phyloP scores from a whole-genome alignment of 35 echinoderm and acorn worm genomes.

The Lytechinus pictus region DNA sequence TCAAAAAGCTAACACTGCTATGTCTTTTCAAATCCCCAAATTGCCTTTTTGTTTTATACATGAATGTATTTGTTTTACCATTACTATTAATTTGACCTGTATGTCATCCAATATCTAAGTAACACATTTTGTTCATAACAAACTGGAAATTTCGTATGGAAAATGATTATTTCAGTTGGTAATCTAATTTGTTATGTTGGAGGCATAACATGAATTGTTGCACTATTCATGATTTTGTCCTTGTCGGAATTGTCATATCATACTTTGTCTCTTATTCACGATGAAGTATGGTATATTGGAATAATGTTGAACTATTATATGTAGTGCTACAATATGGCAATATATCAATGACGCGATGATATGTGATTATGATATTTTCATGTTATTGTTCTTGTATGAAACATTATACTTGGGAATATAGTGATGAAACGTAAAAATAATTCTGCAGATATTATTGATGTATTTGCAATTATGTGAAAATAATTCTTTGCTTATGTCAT shows the following conservation, averaged over 20 bases:
- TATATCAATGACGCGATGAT: not conserved
- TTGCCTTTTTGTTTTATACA: not conserved
- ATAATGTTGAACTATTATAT: not conserved
- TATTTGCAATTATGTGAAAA: conserved; percentile 30
- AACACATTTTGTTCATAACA: not conserved
- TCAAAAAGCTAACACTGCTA: not conserved
- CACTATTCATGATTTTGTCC: not conserved
- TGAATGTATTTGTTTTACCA: not conserved
- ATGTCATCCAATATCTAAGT: not conserved
- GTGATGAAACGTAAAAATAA: not conserved
- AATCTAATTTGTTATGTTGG: not conserved
- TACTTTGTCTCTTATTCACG: not conserved
- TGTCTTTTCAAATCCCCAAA: not conserved
- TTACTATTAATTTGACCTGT: not conserved
- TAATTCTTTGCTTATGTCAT: conserved; percentile 28
- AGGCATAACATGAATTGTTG: not conserved
- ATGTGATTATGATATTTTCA: not conserved
- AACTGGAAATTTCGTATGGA: not conserved
- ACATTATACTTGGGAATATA: conserved; percentile 21
- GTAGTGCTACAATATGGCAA: not conserved
- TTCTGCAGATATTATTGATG: not conserved
- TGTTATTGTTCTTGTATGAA: not conserved
- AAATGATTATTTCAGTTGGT: not conserved
- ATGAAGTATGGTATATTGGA: not conserved
- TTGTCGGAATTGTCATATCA: not conserved